Percentiles rank a stretch among this genome's conserved stretches.
Evolutionary conservation across 2,797 vertebrate species (phyloP).

Genomic region (Danio tinwini): DNA sequence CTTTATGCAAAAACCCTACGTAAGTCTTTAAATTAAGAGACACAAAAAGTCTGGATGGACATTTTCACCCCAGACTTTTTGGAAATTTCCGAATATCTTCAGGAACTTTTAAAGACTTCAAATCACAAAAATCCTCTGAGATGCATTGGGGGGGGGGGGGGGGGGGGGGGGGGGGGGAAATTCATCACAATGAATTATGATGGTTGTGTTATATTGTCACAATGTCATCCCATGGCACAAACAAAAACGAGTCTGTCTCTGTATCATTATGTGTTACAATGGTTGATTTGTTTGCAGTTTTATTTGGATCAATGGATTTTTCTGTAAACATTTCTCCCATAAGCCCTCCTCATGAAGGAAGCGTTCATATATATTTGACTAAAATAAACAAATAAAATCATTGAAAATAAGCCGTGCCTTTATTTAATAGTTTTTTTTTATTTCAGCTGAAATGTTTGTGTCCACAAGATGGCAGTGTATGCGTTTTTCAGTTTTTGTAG

Average conservation of each 20-base stretch:
- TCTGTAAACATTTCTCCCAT: constrained; percentile 82
- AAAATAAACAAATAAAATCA: constrained; percentile 81
- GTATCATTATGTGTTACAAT: constrained; percentile 65
- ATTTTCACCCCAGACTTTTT: constrained; percentile 73
- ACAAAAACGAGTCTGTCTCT: constrained; percentile 70
- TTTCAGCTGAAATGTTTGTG: neutral
- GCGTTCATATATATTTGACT: constrained; percentile 86
- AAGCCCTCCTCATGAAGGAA: constrained; percentile 79
- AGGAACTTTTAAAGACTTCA: constrained; percentile 61
- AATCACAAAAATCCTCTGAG: constrained; percentile 61
- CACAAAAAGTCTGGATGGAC: constrained; percentile 68
- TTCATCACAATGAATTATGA: constrained; percentile 55
- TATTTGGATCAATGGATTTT: constrained; percentile 75
- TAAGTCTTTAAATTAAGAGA: constrained; percentile 69
- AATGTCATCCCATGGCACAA: constrained; percentile 74
- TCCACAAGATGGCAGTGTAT: constrained; percentile 72
- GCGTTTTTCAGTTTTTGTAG: neutral
- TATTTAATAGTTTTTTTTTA: neutral
- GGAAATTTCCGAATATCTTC: constrained; percentile 62
- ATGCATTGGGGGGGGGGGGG: constrained; percentile 61
- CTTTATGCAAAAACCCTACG: constrained; percentile 80
- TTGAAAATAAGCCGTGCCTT: constrained; percentile 68
- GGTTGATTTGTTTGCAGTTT: constrained; percentile 74
- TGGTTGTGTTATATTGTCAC: constrained; percentile 62
- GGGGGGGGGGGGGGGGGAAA: too few species aligned